phyloP scores from a whole-genome alignment of 2,113 vertebrate species.

The Heteronetta atricapilla region DNA sequence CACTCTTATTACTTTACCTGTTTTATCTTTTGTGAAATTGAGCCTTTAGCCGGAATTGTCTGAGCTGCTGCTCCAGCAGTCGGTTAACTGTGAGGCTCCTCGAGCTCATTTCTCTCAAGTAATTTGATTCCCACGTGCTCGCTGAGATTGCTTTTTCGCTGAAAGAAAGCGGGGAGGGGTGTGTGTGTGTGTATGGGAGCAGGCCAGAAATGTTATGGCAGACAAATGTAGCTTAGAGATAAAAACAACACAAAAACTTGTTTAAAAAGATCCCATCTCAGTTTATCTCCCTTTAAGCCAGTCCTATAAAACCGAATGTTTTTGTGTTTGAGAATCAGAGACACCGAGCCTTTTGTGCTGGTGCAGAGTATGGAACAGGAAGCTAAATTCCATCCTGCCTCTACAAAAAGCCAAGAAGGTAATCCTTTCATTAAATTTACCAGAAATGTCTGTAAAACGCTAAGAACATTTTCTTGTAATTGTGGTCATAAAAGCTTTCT shows the following conservation, averaged over 20 bases:
- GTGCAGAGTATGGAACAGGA: background rate
- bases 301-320: conserved; percentile 18
- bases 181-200: background rate
- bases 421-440: background rate
- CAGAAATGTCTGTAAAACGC: background rate
- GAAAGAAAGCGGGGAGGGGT: background rate
- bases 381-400: background rate
- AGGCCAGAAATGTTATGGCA: background rate
- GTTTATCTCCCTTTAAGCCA: background rate
- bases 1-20: conserved; percentile 78
- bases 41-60: conserved; percentile 75
- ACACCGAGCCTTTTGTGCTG: background rate
- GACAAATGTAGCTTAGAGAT: conserved; percentile 17
- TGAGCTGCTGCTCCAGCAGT: conserved; percentile 75
- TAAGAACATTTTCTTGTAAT: background rate
- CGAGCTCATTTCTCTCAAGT: conserved; percentile 78
- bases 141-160: conserved; percentile 71
- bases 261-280: background rate
- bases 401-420: background rate
- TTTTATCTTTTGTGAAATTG: conserved; percentile 82
- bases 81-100: conserved; percentile 74
- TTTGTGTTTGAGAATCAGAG: background rate
- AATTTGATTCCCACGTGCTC: conserved; percentile 78
- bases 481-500: background rate
- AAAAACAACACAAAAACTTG: background rate